Base-by-base conservation (phyloP, 2,888 invertebrate species). In the Melieria picta region DNA sequence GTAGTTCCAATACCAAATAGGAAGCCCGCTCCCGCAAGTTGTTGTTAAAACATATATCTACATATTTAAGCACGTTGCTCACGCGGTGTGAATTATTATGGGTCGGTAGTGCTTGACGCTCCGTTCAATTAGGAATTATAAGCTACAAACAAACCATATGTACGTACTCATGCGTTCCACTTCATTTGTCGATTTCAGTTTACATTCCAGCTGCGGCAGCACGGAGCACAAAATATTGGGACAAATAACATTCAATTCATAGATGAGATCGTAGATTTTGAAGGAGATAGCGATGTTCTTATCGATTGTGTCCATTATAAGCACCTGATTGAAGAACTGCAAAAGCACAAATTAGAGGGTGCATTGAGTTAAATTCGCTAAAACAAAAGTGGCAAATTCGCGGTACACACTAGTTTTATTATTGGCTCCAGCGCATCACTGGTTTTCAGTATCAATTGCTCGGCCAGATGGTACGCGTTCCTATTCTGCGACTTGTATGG, bases 191-290 rank as follows among this genome's bases (percentile, higher is more conserved):
- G 97, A 97, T 87, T 97, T 96, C 48, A 96, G 87, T 86, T 98
- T 99, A 87, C 97, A 97, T 84, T 98, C 98, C 65, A 99, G 88
- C 84, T 98, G 98, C 0, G 98, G 98, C 75, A 98, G 88, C 30
- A 98, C 96, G 5, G 96, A 92, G 58, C 93, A 88, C 70, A 99
- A 88, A 55, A 98, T 92, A 79, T 92, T 91, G 0, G 98, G 94
- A 82, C 96, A 94, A 80, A 98, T 97, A 83, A 94, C 93, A 87
- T 98, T 96, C 79, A 99, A 88, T 88, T 99, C 98, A 85, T 98
- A 98, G 77, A 99, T 97, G 76, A 99, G 90, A 88, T 98, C 97
- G 87, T 97, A 98, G 52, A 98, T 93, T 89, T 95, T 95, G 63
- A 90, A 89, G 81, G 93, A 92, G 80, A 95, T 95, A 76, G 92